Base-by-base conservation (phyloP, 2,113 vertebrate species). In the Anoplopoma fimbria region DNA sequence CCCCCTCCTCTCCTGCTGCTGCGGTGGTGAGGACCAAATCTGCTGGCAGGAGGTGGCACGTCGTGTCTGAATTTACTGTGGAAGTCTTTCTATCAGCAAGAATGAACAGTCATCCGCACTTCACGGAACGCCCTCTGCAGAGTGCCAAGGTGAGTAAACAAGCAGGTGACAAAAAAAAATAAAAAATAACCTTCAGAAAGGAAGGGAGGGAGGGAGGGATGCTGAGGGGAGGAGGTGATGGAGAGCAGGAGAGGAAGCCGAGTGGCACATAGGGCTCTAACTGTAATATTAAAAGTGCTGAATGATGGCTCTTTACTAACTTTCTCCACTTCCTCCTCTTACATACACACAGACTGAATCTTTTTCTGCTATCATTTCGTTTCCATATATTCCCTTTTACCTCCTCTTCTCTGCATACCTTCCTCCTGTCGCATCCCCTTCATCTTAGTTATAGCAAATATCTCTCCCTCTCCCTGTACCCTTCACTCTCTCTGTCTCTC, bases 361-460 rank as follows among this genome's bases (percentile, higher is more conserved):
- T 62, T 62, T 63, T 33, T 33, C 49, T 64, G 64, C 33, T 58
- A 25, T 9, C 12, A 36, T 60, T 72, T 58, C n/a, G 19, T 75
- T 42, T 60, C 77, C 31, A 49, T 7, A 33, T 45, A 47, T 69
- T 75, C 60, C 15, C 61, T 8, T 13, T 33, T 13, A 7, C 34
- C 47, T 57, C 58, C 21, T 62, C 60, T 57, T 42, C 29, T 65
- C 49, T 36, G 55, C 72, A 65, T 61, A 68, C 42, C n/a, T 64
- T 72, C 74, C 9, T 29, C 68, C 77, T 34, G 53, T 49, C 78
- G 51, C 58, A 34, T 64, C 64, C 47, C n/a, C 25, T 36, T 71
- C 60, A 64, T 36, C 79, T 88, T 81, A 83, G 83, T 86, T 81
- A 57, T 12, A 72, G 84, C 79, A 85, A 87, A 83, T 63, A 84